Percentiles rank a stretch among this genome's conserved stretches.
These are phyloP conservation scores for rabbit (Oryctolagus cuniculus) DNA, from an alignment of 2,113 vertebrate species.

Conservation along the genomic window mOryCun1.1 NC_091442.1:2972001-2972500, in stretches of 20 bases:
- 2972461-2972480: rapidly evolving
- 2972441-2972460: background rate
- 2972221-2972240: too few species aligned
- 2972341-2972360: too few species aligned
- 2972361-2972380: background rate
- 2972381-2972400: too few species aligned
- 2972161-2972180: background rate
- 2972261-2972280: too few species aligned
- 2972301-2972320: background rate
- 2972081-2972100: background rate
- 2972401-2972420: background rate
- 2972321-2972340: too few species aligned
- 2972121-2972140: too few species aligned
- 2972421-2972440: background rate
- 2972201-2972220: background rate
- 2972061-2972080: background rate
- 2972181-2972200: background rate
- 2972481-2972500: background rate
- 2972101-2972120: rapidly evolving
- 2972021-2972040: background rate
- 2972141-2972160: background rate
- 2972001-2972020: background rate
- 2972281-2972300: too few species aligned
- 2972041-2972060: background rate
- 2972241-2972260: too few species aligned